Evolutionary conservation across 2,797 vertebrate species (phyloP), one percentile per base, ranked within the genome.

Genomic region (Pangasius macronema): DNA sequence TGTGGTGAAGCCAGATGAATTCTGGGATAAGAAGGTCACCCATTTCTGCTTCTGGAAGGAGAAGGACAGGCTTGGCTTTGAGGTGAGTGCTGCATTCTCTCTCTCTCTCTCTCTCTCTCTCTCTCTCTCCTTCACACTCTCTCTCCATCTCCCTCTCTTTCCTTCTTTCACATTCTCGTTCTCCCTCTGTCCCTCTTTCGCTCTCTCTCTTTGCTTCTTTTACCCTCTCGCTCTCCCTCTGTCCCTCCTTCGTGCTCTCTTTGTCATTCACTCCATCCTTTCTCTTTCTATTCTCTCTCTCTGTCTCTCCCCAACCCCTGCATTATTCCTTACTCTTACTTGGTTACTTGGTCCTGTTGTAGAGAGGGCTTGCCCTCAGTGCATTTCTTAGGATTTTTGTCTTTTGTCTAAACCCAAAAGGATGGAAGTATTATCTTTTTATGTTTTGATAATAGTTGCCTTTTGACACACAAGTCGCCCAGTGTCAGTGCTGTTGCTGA

Each of bases 21-120:
- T 99, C 92, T 99, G 98, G 99, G 99, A 99, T 93, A 99, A 99
- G 94, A 99, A 99, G 93, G 98, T 99, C 91, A 99, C 99, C 0
- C 99, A 99, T 92, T 99, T 99, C 93, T 99, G 98, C 92, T 99
- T 99, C 94, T 99, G 99, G 99, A 99, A 99, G 94, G 99, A 99
- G 92, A 99, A 99, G 81, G 98, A 99, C 93, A 96, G 98, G 61
- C 96, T 99, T 91, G 99, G 98, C 85, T 99, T 99, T 92, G 99
- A 99, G 97, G 99, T 98, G 94, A 93, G 94, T 83, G 49, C 14
- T 8, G 20, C 1, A 1, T 42, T 18, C 7, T 3, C 24, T 46
- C 27, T 30, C 36, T 65, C 46, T 20, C n/a, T 33, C 49, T 33
- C 16, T 55, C n/a, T 36, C 30, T 36, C 30, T 57, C n/a, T 33